Evolutionary conservation across 2,113 vertebrate species (phyloP), one percentile per base, ranked within the genome.

Genomic region (Phocoena sinus): DNA sequence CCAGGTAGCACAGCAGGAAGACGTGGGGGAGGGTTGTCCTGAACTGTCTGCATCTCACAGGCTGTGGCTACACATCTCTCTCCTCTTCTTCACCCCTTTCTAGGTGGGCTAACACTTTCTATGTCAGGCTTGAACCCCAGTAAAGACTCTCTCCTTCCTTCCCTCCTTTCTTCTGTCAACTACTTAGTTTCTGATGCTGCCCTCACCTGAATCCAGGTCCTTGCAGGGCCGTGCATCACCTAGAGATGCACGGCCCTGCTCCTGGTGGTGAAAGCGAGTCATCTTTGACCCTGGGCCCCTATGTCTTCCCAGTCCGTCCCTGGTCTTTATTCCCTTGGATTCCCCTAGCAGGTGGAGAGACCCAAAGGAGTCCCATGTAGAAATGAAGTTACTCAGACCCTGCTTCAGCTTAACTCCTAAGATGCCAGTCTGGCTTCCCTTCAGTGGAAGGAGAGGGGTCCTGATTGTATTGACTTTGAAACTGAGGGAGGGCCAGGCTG

Each of bases 1-100:
- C 98, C n/a, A 99, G 96, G 95, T 97, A 81, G 98, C 0, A 67
- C 98, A 26, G 79, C 60, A 47, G 89, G 50, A 86, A 15, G 28
- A n/a, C 8, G 44, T 47, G 56, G 26, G 31, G n/a, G 20, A 65
- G 6, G 1, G n/a, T 8, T 8, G 28, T 28, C 95, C 63, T 6
- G 21, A 79, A 15, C 20, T 1, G 21, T 17, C 28, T 33, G 13
- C 1, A 3, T 8, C 8, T 91, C 60, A 41, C 9, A 33, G 58
- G 56, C 31, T 50, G 13, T 11, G 3, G 13, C 26, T 81, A 26
- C 71, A 65, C 20, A 53, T 63, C 20, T 28, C 38, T 67, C 33
- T 36, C 4, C 44, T 77, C 33, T 18, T 67, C 56, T 67, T 28
- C 44, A 44, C 36, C 18, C 17, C 25, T 93, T 84, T 87, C 67